Base-by-base conservation (phyloP, 2,888 invertebrate species). In the Nymphalis polychloros region DNA sequence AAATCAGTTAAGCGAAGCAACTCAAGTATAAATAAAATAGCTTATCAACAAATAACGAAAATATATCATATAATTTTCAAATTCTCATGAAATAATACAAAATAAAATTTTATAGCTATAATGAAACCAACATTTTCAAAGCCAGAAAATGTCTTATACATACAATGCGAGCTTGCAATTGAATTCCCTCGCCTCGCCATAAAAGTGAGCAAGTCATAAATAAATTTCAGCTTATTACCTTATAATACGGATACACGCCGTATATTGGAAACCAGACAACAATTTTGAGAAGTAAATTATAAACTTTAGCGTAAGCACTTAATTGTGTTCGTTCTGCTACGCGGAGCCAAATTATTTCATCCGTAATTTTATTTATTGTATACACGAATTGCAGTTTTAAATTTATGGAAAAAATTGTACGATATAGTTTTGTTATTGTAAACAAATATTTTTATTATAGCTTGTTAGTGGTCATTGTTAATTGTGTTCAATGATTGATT, bases 141-240 rank as follows among this genome's bases (percentile, higher is more conserved):
- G 66, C 61, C 60, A 35, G 47, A 35, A 63, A 67, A 57, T 60
- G 61, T 66, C 66, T 63, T 63, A 60, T 41, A 60, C 46, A 52
- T 46, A 66, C 66, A 61, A 66, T 61, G 35, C 50, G 27, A 46
- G 20, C 20, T 63, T 57, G 52, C 65, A 63, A 71, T 68, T 55
- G 68, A 66, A 71, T 62, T 68, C 68, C 71, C 71, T 52, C 64
- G 52, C 20, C 13, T 64, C 53, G 60, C 72, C 59, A 53, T 70
- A 67, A 67, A 71, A 72, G 61, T 69, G 68, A 47, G 57, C 57
- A 70, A 72, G 68, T 68, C 67, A 67, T 73, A 73, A 73, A 73
- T 72, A 71, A 72, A 68, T 72, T 68, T 71, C 72, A 76, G 76
- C 73, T 77, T 73, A 74, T 75, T 75, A 74, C 72, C 68, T 69